These are phyloP conservation scores for Halocynthia aurantium DNA, from an alignment of 23 tunicate genomes.

Conservation along the genomic window DNA sequence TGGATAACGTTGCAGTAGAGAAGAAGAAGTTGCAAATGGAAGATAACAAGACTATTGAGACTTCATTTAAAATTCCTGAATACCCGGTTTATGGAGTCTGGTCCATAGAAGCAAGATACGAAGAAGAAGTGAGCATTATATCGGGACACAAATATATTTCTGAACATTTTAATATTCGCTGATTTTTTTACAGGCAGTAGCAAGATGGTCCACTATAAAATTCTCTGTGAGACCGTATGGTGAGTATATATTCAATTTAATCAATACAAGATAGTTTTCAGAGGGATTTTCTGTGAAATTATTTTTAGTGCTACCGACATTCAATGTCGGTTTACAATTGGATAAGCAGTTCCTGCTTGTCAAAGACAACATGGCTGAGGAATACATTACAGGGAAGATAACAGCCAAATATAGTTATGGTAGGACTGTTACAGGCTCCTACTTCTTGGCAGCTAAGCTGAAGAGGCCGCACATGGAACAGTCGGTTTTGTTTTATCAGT, in stretches of 20 bases:
- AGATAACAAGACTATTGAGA: conserved; percentile 14
- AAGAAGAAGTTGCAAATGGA: neutral
- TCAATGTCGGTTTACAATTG: conserved; percentile 30
- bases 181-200: conserved; percentile 1
- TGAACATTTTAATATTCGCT: neutral
- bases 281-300: neutral
- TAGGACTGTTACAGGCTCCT: conserved; percentile 23
- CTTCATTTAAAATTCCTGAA: conserved; percentile 25
- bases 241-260: neutral
- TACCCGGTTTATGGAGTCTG: conserved; percentile 51
- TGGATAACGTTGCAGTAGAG: conserved; percentile 32
- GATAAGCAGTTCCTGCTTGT: conserved; percentile 23
- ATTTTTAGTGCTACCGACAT: conserved; percentile 40
- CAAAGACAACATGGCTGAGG: conserved; percentile 14
- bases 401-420: conserved; percentile 40
- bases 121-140: conserved; percentile 10
- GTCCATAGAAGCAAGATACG: conserved; percentile 45
- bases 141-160: neutral
- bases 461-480: conserved; percentile 3
- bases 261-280: neutral
- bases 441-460: conserved; percentile 33
- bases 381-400: conserved; percentile 30
- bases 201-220: conserved; percentile 1
- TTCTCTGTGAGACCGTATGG: conserved; percentile 19
- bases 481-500: neutral